Base-by-base conservation (phyloP, 2,113 vertebrate species). In the Butorides virescens region DNA sequence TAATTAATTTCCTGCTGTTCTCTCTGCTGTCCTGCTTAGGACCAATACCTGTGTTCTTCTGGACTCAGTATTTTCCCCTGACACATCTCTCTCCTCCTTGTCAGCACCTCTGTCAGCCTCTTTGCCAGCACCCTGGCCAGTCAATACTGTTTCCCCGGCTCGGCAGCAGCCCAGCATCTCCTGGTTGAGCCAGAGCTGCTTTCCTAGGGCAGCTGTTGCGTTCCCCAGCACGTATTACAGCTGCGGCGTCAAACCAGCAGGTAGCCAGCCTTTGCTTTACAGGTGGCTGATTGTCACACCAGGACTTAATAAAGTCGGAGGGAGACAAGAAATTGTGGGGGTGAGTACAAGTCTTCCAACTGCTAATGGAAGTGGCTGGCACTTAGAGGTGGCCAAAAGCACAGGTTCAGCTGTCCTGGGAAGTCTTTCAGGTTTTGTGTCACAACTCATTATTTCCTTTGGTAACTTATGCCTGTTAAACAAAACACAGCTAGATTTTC, bases 291-390 rank as follows among this genome's bases (percentile, higher is more conserved):
- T 62, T 83, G 67, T 78, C 50, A 49, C 61, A 55, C 1, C 0
- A 17, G 23, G 37, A 36, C 32, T 79, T 89, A 42, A 67, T 61
- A 74, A 88, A 68, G 44, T 32, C 49, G 16, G 37, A 75, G 29
- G 47, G n/a, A 91, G 53, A 93, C 32, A 39, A 85, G 62, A 88
- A 78, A 62, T 74, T 3, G 0, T 17, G 11, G 26, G 32, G 15
- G 5, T 68, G 52, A 59, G 39, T 25, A 25, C 55, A 86, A 75
- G 56, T 85, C 61, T 88, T 55, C 56, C 62, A 78, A 5, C 50
- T 93, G 74, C 42, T 91, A 78, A 94, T 95, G 49, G 53, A 95
- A 76, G 37, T 88, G 90, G 52, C 75, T 96, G 65, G 42, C 80
- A 58, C 80, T 92, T 78, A 59, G 5, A 72, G 56, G 29, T 79